Conservation (phyloP, 2,113 vertebrate species). For the Cervus canadensis region DNA sequence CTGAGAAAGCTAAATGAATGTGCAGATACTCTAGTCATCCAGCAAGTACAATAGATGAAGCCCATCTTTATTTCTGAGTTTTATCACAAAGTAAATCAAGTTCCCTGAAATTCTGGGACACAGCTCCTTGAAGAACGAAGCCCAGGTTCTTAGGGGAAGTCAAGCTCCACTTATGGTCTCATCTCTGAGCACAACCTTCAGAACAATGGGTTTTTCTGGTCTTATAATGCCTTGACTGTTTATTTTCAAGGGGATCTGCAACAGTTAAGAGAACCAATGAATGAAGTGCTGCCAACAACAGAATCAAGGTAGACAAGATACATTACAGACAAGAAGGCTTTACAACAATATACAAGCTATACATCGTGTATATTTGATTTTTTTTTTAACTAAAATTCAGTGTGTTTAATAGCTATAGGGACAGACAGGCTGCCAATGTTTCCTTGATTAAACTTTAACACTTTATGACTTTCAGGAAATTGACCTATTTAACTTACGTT, state of each 20-base stretch:
- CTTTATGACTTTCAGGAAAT: neutral
- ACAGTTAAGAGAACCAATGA: neutral
- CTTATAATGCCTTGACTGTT: neutral
- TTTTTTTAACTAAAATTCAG: neutral
- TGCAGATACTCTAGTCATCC: neutral
- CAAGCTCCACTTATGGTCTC: neutral
- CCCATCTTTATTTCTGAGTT: neutral
- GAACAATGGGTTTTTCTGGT: constrained; percentile 61
- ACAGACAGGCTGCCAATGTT: neutral
- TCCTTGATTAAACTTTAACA: neutral
- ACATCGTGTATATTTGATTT: neutral
- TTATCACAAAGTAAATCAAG: constrained; percentile 33
- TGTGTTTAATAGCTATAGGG: neutral
- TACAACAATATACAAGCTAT: neutral
- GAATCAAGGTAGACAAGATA: neutral
- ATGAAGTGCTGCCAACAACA: neutral
- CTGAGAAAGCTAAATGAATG: neutral
- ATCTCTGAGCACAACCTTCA: constrained; percentile 32
- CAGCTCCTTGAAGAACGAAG: neutral
- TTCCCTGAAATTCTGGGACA: neutral
- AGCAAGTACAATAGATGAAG: rapidly evolving
- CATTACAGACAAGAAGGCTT: neutral
- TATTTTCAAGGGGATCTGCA: constrained; percentile 56
- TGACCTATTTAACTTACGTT: neutral
- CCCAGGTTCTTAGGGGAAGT: neutral